Evolutionary conservation across 2,797 vertebrate species (phyloP), one percentile per base, ranked within the genome.

Genomic region (Gastrophryne carolinensis): DNA sequence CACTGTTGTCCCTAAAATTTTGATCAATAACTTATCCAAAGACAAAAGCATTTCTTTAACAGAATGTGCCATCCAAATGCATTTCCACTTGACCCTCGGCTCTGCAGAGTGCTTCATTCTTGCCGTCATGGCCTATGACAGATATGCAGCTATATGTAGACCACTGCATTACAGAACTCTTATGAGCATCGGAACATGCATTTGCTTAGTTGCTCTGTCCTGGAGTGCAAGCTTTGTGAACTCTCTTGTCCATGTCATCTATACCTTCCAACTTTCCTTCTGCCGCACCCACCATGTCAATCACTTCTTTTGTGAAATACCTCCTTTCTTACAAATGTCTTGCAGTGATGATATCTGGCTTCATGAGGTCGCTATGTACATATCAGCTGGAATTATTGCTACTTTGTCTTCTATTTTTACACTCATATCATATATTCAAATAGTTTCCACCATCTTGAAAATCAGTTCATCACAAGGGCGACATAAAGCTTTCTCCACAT

Each of bases 301-400:
- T 10, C 41, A 47, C 19, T 47, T 86, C 49, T 87, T 87, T 80
- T 89, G 86, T 0, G 85, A 89, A 0, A 81, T 87, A 57, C 86
- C 86, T n/a, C 86, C 86, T 0, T 81, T 87, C 53, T 72, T 87
- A 75, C 81, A 84, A 71, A 80, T 89, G 75, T 86, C 84, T 0
- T 86, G 49, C 34, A 39, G 21, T 13, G 49, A 68, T 27, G 27
- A 49, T 5, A 12, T 21, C 10, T 15, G 27, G 2, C 35, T 24
- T 27, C 19, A 23, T 2, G 5, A 54, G 1, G 8, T 19, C 13
- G n/a, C n/a, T n/a, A 37, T 68, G 17, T 54, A 54, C 17, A 54
- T 68, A 21, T 54, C 65, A 10, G 50, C 32, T 6, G 30, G 32
- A 12, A 26, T 54, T 12, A 35, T 68, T 39, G 34, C 19, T 2